These are phyloP conservation scores for Leptarthrus brevirostris DNA, from an alignment of 2,888 invertebrate species.

Conservation along the genomic window DNA sequence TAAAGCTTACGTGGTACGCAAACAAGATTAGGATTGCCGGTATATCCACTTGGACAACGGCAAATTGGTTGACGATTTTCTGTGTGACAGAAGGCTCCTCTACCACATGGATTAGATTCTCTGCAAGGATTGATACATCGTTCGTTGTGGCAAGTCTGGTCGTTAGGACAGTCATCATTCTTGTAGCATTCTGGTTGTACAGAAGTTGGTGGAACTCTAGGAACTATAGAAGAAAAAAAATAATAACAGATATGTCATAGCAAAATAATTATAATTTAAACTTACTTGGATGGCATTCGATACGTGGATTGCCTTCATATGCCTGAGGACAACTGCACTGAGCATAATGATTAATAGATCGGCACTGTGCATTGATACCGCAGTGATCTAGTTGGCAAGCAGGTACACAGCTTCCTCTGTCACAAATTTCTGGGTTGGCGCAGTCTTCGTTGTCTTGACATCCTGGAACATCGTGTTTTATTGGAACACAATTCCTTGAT, in stretches of 20 bases:
- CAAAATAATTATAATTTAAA: not conserved
- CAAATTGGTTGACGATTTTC: conserved; percentile 81
- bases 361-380: conserved; percentile 86
- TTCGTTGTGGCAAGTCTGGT: conserved; percentile 81
- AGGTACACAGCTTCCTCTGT: conserved; percentile 80
- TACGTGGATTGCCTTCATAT: conserved; percentile 81
- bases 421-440: conserved; percentile 77
- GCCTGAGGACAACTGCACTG: conserved; percentile 83
- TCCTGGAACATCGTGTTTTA: conserved; percentile 70
- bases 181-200: conserved; percentile 74
- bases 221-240: conserved; percentile 57
- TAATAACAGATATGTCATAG: conserved; percentile 51
- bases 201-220: conserved; percentile 64
- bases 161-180: conserved; percentile 80
- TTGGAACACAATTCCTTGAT: conserved; percentile 77
- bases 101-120: conserved; percentile 76
- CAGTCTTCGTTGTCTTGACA: conserved; percentile 83
- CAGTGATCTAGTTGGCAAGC: conserved; percentile 83
- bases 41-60: conserved; percentile 82
- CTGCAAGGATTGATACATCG: conserved; percentile 83
- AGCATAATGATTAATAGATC: conserved; percentile 79
- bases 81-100: conserved; percentile 84
- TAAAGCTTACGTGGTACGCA: conserved; percentile 81
- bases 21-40: conserved; percentile 77
- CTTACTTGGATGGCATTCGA: conserved; percentile 77